These are phyloP conservation scores for Microdon myrmicae DNA, from an alignment of 2,888 invertebrate genomes.

Conservation along the genomic window DNA sequence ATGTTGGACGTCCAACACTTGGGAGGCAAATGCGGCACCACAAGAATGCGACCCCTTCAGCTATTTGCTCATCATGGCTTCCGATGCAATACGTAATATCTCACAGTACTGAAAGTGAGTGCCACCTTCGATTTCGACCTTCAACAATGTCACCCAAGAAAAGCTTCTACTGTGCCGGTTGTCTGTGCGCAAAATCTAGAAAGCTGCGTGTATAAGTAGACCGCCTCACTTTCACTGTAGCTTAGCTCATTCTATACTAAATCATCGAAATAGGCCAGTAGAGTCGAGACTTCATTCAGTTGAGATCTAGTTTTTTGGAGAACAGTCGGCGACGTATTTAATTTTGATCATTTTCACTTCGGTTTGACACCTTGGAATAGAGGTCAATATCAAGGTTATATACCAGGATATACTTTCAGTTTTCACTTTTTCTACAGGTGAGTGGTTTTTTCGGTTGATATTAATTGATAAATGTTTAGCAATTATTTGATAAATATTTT, in stretches of 20 bases:
- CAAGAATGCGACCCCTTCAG: no score
- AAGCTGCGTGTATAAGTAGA: no score
- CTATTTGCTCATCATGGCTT: no score
- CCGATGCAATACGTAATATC: no score
- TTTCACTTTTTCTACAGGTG: constrained; percentile 23
- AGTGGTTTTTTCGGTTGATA: constrained; percentile 8
- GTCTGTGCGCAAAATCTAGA: constrained; percentile 6
- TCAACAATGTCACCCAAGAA: constrained; percentile 40
- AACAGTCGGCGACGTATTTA: constrained; percentile 29
- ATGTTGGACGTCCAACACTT: no score
- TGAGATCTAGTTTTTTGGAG: constrained; percentile 48
- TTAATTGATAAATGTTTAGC: constrained; percentile 1
- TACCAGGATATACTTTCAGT: no score
- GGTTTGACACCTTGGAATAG: constrained; percentile 4
- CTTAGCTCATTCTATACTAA: constrained; percentile 2
- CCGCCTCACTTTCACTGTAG: constrained; percentile 7
- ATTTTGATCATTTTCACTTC: constrained; percentile 1
- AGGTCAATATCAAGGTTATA: constrained; percentile 49
- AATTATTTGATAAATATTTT: neutral
- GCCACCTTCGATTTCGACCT: constrained; percentile 45
- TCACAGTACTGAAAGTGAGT: no score
- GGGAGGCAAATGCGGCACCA: no score
- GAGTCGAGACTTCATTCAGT: constrained; percentile 40
- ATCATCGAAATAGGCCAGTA: neutral
- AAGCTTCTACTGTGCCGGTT: constrained; percentile 3